Evolutionary conservation across 2,797 vertebrate genomes (phyloP), one percentile per base, ranked within the genome.

Genomic region (Holocentrus rufus): DNA sequence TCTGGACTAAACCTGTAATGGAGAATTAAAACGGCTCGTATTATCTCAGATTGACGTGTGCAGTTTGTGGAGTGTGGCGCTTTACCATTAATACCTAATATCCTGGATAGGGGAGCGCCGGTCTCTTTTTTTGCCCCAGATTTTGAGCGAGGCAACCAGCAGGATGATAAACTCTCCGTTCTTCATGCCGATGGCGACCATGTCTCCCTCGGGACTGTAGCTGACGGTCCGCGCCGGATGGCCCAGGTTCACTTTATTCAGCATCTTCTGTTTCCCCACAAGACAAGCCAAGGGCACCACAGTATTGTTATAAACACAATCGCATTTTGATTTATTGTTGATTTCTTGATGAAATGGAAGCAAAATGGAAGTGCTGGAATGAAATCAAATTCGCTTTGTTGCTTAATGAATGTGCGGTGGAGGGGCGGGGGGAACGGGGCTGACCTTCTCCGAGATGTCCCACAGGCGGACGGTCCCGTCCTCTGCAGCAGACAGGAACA

Each of bases 141-240:
- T 98, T 92, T 98, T 98, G 27, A 99, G 93, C 8, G 97, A 98
- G 7, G 94, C 93, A n/a, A 98, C 97, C 74, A 99, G 91, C 65
- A 99, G 91, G 80, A 99, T 96, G 88, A 98, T 97, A 90, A 99
- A 99, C 90, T 99, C 97, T 88, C 97, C 97, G 3, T 98, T 98
- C 91, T 95, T 97, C 97, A 98, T 97, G 76, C 97, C 97, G 53
- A 99, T 99, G 82, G 97, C 97, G 86, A 99, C 97, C 97, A 98
- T 98, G 86, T 98, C 96, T 0, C 97, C 97, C 84, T 97, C 96
- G 1, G 97, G 96, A 87, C 95, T 99, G 83, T 99, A 99, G 89
- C 94, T 96, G 82, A 98, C 96, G 2, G 97, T 94, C 15, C 91
- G 94, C 1, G 96, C 96, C 2, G 97, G 95, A 1, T 98, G 96